These are phyloP conservation scores for Diacarnus erythraeanus DNA, from an alignment of 37 sponge, comb jelly and placozoan species.

Conservation along the genomic window DNA sequence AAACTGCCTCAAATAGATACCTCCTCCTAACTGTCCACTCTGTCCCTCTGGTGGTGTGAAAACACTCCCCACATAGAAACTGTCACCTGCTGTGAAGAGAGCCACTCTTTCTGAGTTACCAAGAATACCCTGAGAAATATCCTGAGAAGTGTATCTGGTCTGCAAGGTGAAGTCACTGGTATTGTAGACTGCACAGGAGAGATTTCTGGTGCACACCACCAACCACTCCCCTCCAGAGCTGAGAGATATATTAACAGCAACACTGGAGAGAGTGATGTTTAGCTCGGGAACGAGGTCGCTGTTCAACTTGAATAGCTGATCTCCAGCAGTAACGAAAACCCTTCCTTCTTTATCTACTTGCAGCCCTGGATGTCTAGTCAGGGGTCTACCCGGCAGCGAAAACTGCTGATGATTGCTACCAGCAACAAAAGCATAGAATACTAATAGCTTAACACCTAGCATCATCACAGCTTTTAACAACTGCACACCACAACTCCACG, in stretches of 20 bases:
- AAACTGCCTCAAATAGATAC: constrained; percentile 7
- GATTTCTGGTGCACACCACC: constrained; percentile 18
- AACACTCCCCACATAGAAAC: constrained; percentile 24
- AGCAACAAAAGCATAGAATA: too few relatives aligned
- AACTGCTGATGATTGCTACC: background rate
- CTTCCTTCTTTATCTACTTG: constrained; percentile 16
- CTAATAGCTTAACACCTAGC: too few relatives aligned
- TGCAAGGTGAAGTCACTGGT: constrained; percentile 6
- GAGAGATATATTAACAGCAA: constrained; percentile 6
- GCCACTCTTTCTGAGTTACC: background rate
- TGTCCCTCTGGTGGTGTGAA: background rate
- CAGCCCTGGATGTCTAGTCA: background rate
- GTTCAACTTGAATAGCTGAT: constrained; percentile 17
- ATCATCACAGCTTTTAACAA: too few relatives aligned
- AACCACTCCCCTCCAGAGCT: constrained; percentile 18
- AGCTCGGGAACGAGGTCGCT: constrained; percentile 1
- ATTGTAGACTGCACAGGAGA: constrained; percentile 31
- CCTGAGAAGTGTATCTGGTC: too few relatives aligned
- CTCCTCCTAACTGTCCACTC: background rate
- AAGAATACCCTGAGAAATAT: background rate
- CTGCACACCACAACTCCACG: too few relatives aligned
- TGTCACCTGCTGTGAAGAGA: constrained; percentile 18
- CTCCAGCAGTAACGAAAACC: constrained; percentile 24
- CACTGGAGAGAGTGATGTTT: background rate
- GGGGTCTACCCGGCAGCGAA: background rate